These are phyloP conservation scores for Phymatocera aterrima DNA, from an alignment of 2,888 invertebrate species.

Conservation along the genomic window DNA sequence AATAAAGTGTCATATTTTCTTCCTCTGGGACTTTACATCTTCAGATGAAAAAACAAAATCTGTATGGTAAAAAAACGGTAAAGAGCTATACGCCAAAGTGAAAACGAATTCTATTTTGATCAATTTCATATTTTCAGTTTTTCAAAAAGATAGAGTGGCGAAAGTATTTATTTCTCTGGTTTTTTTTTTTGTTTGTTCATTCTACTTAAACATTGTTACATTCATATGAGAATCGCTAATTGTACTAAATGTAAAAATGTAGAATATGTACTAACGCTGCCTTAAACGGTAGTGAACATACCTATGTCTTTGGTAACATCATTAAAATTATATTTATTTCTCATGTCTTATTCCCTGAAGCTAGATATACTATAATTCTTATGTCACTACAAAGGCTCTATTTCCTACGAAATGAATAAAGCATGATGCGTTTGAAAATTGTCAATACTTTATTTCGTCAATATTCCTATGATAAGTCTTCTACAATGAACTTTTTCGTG, in stretches of 20 bases:
- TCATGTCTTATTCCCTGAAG: not conserved
- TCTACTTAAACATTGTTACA: not conserved
- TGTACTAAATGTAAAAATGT: constrained; percentile 27
- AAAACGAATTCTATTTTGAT: not conserved
- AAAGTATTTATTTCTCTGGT: not conserved
- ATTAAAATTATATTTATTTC: constrained; percentile 16
- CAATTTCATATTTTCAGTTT: not conserved
- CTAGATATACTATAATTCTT: not conserved
- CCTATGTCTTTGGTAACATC: constrained; percentile 23
- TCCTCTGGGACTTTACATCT: not conserved
- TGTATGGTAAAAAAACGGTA: not conserved
- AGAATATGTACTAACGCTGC: constrained; percentile 30
- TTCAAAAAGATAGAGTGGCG: not conserved
- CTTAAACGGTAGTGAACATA: not conserved
- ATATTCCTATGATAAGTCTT: not conserved
- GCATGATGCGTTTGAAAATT: not conserved
- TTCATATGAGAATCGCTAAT: not conserved
- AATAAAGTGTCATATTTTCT: too few species aligned
- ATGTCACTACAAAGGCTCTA: not conserved
- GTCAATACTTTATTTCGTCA: not conserved
- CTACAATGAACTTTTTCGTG: not conserved
- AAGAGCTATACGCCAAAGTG: not conserved
- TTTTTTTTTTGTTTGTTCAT: not conserved
- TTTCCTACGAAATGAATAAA: constrained; percentile 15
- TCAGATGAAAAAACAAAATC: not conserved